These are phyloP conservation scores for Oplegnathus fasciatus DNA, from an alignment of 2,113 vertebrate species.

Conservation along the genomic window DNA sequence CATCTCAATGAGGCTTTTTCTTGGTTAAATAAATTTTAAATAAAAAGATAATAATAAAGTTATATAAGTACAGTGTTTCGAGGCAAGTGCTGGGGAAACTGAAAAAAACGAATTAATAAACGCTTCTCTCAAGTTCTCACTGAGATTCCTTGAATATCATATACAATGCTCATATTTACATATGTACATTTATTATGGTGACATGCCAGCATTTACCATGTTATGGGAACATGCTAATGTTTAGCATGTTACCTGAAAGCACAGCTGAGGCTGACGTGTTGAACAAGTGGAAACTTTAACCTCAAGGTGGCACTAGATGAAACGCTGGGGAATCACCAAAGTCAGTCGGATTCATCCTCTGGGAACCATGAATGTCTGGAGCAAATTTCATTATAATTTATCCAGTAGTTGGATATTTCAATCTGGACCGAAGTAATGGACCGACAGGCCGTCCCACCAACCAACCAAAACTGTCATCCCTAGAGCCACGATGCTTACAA, in stretches of 20 bases:
- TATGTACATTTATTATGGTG: background rate
- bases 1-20: too few species aligned
- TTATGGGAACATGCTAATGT: background rate
- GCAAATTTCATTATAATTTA: background rate
- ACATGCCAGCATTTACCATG: background rate
- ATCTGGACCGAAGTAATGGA: background rate
- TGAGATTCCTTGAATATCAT: too few species aligned
- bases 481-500: background rate
- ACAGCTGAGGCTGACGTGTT: background rate
- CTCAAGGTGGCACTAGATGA: background rate
- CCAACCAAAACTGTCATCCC: background rate
- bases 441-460: background rate
- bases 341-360: background rate
- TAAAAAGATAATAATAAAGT: too few species aligned
- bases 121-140: background rate
- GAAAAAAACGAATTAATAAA: background rate
- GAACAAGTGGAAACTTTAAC: background rate
- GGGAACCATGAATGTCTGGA: background rate
- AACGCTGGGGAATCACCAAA: background rate
- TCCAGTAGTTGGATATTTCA: background rate
- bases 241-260: background rate
- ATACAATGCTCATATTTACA: background rate
- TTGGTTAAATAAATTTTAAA: too few species aligned
- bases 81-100: background rate
- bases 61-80: background rate